phyloP scores from a whole-genome alignment of 1,140 invertebrate species.

The Dendroctonus ponderosae region DNA sequence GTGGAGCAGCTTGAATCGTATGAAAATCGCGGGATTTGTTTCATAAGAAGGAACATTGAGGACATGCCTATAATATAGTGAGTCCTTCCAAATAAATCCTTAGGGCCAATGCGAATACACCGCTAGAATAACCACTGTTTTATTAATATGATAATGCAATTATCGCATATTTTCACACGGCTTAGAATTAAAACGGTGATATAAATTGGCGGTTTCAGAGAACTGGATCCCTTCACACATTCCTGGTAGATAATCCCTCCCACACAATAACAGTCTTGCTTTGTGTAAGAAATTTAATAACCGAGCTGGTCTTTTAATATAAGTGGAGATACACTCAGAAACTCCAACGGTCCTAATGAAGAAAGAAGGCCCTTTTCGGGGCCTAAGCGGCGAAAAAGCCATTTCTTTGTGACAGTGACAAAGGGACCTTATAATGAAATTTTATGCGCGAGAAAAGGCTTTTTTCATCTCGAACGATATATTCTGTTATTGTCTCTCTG shows the following conservation, averaged over 20 bases:
- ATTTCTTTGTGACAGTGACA: constrained; percentile 29
- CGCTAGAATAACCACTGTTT: no score
- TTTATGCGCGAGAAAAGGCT: constrained; percentile 21
- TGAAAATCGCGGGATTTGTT: no score
- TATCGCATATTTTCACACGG: no score
- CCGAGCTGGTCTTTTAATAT: constrained; percentile 7
- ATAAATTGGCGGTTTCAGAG: no score
- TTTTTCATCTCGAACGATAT: constrained; percentile 17
- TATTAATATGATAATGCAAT: no score
- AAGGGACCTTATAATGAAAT: constrained; percentile 29
- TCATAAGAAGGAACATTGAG: no score
- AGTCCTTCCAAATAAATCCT: no score
- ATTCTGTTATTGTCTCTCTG: constrained; percentile 21
- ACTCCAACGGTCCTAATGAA: constrained; percentile 22
- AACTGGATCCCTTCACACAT: no score
- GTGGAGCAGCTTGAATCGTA: no score
- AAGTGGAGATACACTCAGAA: constrained; percentile 18
- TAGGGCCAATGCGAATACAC: no score
- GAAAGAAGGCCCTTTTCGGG: constrained; percentile 15
- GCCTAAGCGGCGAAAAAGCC: constrained; percentile 14
- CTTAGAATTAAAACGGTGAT: no score
- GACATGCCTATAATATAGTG: no score
- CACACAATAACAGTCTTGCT: neutral
- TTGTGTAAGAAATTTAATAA: constrained; percentile 19
- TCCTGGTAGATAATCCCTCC: neutral